phyloP scores from a whole-genome alignment of 2,113 vertebrate species.

The Etheostoma spectabile region DNA sequence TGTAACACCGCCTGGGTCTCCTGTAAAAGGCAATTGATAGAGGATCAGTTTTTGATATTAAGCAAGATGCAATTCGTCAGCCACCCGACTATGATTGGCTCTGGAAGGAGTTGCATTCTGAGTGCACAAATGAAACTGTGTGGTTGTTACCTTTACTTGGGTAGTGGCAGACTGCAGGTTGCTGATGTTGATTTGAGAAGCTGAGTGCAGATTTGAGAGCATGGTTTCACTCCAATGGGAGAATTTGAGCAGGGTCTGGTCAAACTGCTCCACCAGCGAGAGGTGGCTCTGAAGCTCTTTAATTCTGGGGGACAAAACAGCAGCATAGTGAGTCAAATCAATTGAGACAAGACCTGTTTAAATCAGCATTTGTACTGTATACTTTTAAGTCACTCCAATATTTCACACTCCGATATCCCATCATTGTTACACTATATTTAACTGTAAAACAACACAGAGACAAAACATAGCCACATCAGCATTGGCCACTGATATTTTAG shows the following conservation, averaged over 20 bases:
- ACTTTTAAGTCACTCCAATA: background rate
- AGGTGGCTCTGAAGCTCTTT: slow-evolving; percentile 87
- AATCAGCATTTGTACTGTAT: background rate
- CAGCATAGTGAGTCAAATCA: background rate
- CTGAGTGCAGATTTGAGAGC: slow-evolving; percentile 87
- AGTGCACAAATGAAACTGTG: background rate
- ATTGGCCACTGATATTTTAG: background rate
- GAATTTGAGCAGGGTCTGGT: slow-evolving; percentile 89
- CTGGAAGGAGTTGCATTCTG: background rate
- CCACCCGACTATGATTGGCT: background rate
- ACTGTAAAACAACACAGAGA: background rate
- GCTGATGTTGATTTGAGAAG: slow-evolving; percentile 86
- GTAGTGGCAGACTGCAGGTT: slow-evolving; percentile 83
- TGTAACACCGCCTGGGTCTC: slow-evolving; percentile 84
- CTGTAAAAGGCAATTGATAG: slow-evolving; percentile 72
- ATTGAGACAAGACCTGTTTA: background rate
- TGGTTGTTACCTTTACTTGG: slow-evolving; percentile 88
- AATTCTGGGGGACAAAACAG: slow-evolving; percentile 81
- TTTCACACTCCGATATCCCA: background rate
- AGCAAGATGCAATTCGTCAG: background rate
- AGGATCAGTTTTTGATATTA: slow-evolving; percentile 15
- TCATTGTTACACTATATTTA: background rate
- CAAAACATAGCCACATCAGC: background rate
- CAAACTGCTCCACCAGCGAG: slow-evolving; percentile 87
- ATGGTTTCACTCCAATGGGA: slow-evolving; percentile 93